Evolutionary conservation across 2,888 invertebrate genomes (phyloP), one percentile per base, ranked within the genome.

Genomic region (Dasysyrphus albostriatus): DNA sequence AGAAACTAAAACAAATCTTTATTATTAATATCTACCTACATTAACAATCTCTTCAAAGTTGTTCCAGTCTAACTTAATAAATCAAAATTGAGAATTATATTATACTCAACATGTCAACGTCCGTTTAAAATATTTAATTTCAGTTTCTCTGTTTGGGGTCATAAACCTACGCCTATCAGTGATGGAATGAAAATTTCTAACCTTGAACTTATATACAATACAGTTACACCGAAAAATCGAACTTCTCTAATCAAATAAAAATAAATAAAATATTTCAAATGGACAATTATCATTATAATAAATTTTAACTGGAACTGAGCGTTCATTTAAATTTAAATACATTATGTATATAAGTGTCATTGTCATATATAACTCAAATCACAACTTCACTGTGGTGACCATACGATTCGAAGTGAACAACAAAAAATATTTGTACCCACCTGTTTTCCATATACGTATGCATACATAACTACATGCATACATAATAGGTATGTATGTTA

Each of bases 121-220:
- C 16, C 58, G 16, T 16, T 58, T 37, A 5, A 58, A 58, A 5
- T 37, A 10, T 8, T 37, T 58, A 0, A 10, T 39, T 39, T 10
- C 37, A 39, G 37, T 39, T 39, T 39, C 9, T 37, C 9, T 37
- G 10, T 37, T 1, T 24, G 24, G 58, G 37, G 58, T 58, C 37
- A 58, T 37, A 58, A 58, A 34, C 32, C n/a, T 32, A 58, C 16
- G 34, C 37, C 58, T 58, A 58, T n/a, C 16, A 34, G 12, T 56
- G 16, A 16, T 12, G 9, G 16, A 19, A 58, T 37, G 16, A 58
- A 37, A 34, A 37, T 19, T 39, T 59, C 5, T 59, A 59, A 19
- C 59, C 39, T 59, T 59, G 58, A 58, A 58, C 37, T 58, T 16
- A 37, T 16, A 58, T 9, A 47, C 3, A 16, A 1, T 8, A 8